These are phyloP conservation scores for Nipponia nippon DNA, from an alignment of 2,113 vertebrate genomes.

Conservation along the genomic window DNA sequence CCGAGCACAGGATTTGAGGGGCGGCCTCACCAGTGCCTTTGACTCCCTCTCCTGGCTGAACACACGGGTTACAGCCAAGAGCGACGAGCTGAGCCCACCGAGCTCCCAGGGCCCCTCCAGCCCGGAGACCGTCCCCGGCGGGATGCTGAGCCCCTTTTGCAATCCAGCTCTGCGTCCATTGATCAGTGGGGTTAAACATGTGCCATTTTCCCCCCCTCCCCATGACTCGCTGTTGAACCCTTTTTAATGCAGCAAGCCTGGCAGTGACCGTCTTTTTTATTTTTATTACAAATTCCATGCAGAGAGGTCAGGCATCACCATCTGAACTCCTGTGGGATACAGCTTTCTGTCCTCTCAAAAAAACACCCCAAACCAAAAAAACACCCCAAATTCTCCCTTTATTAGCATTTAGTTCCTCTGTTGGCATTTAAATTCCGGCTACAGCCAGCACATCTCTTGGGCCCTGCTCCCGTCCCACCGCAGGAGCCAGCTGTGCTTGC, in stretches of 20 bases:
- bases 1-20: too few relatives aligned
- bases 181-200: accelerated
- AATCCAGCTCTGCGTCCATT: accelerated
- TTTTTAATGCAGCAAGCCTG: not conserved
- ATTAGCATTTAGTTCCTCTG: not conserved
- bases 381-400: not conserved
- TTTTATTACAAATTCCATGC: not conserved
- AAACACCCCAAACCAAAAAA: too few relatives aligned
- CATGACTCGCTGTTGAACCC: not conserved
- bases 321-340: accelerated
- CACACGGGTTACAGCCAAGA: not conserved
- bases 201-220: not conserved
- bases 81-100: not conserved
- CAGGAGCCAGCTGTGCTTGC: not conserved
- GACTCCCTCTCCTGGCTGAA: slow-evolving; percentile 55
- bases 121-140: not conserved
- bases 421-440: not conserved
- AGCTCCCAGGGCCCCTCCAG: not conserved
- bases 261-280: not conserved
- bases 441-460: accelerated
- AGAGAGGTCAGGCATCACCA: not conserved
- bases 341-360: not conserved
- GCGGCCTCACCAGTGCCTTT: not conserved
- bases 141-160: not conserved
- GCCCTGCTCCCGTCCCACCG: accelerated